Conservation (phyloP, 2,888 invertebrate genomes). For the Drosophila buzzatii region DNA sequence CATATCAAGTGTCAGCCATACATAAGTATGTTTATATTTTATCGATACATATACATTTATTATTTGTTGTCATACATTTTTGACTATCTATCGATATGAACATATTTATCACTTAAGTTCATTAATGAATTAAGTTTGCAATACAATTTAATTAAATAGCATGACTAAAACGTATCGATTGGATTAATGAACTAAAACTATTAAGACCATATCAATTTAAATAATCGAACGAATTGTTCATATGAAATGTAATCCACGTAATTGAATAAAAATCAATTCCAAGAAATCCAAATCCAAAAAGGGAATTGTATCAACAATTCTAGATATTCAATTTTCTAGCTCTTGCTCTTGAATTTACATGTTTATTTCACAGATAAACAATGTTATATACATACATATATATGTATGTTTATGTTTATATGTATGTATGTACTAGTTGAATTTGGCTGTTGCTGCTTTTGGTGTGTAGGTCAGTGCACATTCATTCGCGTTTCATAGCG, state of each 20-base stretch:
- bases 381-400: not conserved
- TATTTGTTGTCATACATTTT: not conserved
- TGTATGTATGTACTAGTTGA: constrained; percentile 3
- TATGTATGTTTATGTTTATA: not conserved
- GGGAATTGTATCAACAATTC: not conserved
- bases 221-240: not conserved
- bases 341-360: not conserved
- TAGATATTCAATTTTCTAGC: not conserved
- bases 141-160: not conserved
- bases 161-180: not conserved
- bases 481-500: constrained; percentile 24
- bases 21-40: not conserved
- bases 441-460: constrained; percentile 18
- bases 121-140: not conserved
- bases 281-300: not conserved
- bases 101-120: not conserved
- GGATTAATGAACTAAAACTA: not conserved
- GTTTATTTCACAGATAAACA: not conserved
- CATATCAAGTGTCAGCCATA: not conserved
- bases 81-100: not conserved
- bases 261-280: not conserved
- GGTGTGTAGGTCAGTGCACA: constrained; percentile 54
- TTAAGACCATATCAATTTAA: not conserved
- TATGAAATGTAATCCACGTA: not conserved
- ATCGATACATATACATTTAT: not conserved